Conservation (phyloP, 1,140 invertebrate genomes). For the Doryteuthis pealeii region DNA sequence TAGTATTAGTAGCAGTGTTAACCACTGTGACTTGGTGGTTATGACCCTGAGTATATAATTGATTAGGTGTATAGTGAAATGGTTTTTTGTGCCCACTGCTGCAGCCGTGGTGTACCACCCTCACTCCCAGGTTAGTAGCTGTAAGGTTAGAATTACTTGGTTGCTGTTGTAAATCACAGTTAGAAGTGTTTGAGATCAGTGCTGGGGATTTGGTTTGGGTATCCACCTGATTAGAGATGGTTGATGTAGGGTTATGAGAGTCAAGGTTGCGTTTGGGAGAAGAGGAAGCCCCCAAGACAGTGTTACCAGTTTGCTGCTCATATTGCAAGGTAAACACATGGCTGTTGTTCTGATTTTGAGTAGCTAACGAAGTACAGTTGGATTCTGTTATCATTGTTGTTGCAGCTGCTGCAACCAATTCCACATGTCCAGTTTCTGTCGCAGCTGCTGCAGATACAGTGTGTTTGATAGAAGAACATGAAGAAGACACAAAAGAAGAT, state of each 20-base stretch:
- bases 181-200: neutral
- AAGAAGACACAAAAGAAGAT: too few relatives aligned
- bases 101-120: neutral
- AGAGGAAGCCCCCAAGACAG: neutral
- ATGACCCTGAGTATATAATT: neutral
- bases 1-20: neutral
- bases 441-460: too few relatives aligned
- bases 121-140: neutral
- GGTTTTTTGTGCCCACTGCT: neutral
- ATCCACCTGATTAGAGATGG: neutral
- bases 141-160: neutral
- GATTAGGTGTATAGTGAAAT: conserved; percentile 4
- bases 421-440: too few relatives aligned
- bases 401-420: too few relatives aligned
- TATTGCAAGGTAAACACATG: neutral
- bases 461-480: too few relatives aligned
- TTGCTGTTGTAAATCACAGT: too few relatives aligned
- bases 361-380: too few relatives aligned
- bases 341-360: neutral
- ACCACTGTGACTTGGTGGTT: neutral
- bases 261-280: neutral
- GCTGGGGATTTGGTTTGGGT: neutral
- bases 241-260: too few relatives aligned
- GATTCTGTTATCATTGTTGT: too few relatives aligned
- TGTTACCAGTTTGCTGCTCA: too few relatives aligned